Evolutionary conservation across 2,888 invertebrate genomes (phyloP), one percentile per base, ranked within the genome.

Genomic region (Ptilodon capucinus): DNA sequence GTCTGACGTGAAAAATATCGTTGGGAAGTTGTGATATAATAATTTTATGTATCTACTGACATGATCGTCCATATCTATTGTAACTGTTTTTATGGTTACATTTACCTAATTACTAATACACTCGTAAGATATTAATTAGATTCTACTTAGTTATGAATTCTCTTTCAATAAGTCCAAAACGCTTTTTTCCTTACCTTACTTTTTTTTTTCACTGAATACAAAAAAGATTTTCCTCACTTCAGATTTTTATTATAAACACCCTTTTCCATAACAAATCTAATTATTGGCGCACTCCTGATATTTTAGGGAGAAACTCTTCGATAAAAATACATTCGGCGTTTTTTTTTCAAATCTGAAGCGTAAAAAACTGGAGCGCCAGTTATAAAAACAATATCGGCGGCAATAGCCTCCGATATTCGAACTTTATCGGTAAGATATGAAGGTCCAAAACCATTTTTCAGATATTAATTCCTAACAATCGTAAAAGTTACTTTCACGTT

Each of bases 391-490:
- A 70, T 72, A 76, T 71, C 60, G 48, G 59, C 54, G 57, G 64
- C 64, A 72, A 75, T 74, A 74, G 70, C 58, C 64, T 60, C 61
- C 70, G 68, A 71, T 74, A 76, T 71, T 73, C 67, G 65, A 72
- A 72, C 70, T 79, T 84, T 80, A 84, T 79, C 76, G 76, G 55
- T 75, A 77, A 86, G 76, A 79, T 83, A 85, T 75, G 77, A 82
- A 71, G 83, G 83, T 83, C 76, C 70, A 71, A 74, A 79, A 71
- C 76, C 83, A 80, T 87, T 86, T 86, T 86, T 86, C 85, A 84
- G 83, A 86, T 87, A 90, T 88, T 88, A 89, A 88, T 89, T 87
- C 77, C 78, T 81, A 86, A 88, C 86, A 89, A 86, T 85, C 86
- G 82, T 89, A 87, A 89, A 89, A 87, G 83, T 87, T 73, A 82